Base-by-base conservation (phyloP, 1,140 invertebrate genomes). In the Zelostemma sp. region DNA sequence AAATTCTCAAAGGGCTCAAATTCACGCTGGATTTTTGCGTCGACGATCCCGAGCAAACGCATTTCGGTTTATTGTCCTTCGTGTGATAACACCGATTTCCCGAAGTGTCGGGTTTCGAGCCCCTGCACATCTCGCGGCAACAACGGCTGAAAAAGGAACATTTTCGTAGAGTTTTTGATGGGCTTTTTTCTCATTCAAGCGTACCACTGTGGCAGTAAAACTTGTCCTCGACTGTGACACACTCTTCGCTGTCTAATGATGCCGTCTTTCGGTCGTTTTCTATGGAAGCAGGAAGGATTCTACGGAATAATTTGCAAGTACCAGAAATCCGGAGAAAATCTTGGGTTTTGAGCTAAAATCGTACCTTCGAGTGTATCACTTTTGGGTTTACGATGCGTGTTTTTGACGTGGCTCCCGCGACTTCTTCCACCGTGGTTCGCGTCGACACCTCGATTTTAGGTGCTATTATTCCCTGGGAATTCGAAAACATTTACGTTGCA, bases 401-500 rank as follows among this genome's bases (percentile, higher is more conserved):
- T 33, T 63, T 40, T 41, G 49, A 50, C 8, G 15, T 49, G 54
- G 76, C 62, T 35, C 77, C 75, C 8, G 81, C 16, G 6, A 84
- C 79, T 76, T 89, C 87, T 72, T 88, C 85, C 9, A 89, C 85
- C 4, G 81, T 80, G 1, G 88, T 88, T 79, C 83, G 86, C 1
- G 88, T 88, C 3, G 84, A 86, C 8, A 89, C 65, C 76, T 89
- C 87, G 50, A 89, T 85, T 83, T 89, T 90, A 5, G 89, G 89
- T 14, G 88, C 80, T 66, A 90, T 78, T 28, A 88, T 89, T 45
- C 89, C 89, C 88, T 89, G 21, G 12, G 31, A 49, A 35, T 33
- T 4, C 49, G 53, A 8, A 4, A 8, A 25, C 8, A 4, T 25
- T n/a, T n/a, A n/a, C n/a, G n/a, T n/a, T n/a, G n/a, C n/a, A n/a